Percentiles rank a stretch among this genome's conserved stretches.
Conservation (phyloP, 2,113 vertebrate genomes). For the Rhizomys pruinosus region DNA sequence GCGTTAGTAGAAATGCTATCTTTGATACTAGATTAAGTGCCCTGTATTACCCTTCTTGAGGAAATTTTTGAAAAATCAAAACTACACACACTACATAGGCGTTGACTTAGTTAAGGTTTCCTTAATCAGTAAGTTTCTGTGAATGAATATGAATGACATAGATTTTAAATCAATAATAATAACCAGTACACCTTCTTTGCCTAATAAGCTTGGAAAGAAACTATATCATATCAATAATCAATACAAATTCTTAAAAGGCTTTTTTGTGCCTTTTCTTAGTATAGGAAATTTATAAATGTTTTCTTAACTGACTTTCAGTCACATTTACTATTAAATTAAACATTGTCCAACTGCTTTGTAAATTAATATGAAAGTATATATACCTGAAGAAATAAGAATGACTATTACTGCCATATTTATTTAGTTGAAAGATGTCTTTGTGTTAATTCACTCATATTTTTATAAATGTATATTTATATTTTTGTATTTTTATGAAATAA, state of each 20-base stretch:
- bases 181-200: slow-evolving; percentile 78
- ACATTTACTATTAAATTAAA: slow-evolving; percentile 82
- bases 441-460: slow-evolving; percentile 89
- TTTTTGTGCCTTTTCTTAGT: slow-evolving; percentile 88
- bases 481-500: slow-evolving; percentile 92
- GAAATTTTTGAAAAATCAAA: slow-evolving; percentile 45
- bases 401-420: slow-evolving; percentile 87
- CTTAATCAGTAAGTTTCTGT: slow-evolving; percentile 84
- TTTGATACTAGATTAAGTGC: slow-evolving; percentile 81
- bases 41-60: slow-evolving; percentile 78
- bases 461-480: slow-evolving; percentile 92
- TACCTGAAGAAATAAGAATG: slow-evolving; percentile 77
- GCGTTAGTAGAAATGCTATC: slow-evolving; percentile 75
- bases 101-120: slow-evolving; percentile 87
- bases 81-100: slow-evolving; percentile 81
- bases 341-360: slow-evolving; percentile 79
- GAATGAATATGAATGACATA: slow-evolving; percentile 81
- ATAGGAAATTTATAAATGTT: slow-evolving; percentile 76
- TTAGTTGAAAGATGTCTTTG: slow-evolving; percentile 87
- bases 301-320: slow-evolving; percentile 80
- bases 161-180: slow-evolving; percentile 67
- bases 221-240: slow-evolving; percentile 75
- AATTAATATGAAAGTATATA: slow-evolving; percentile 79
- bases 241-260: slow-evolving; percentile 84
- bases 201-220: slow-evolving; percentile 79